Conservation (phyloP, 2,888 invertebrate genomes). For the Dicyrtoma fusca region DNA sequence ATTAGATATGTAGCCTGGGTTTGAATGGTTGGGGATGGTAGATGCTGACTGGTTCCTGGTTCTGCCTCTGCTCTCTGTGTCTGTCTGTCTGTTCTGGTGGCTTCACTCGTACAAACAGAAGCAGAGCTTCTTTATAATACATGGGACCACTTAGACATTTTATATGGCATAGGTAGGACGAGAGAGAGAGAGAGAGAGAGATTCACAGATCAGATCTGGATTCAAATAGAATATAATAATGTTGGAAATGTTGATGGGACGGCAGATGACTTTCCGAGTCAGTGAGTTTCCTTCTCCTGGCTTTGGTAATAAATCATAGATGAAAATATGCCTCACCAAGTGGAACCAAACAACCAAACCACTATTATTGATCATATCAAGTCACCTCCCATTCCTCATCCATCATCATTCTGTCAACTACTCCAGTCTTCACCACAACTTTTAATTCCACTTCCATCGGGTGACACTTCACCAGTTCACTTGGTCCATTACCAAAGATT, state of each 20-base stretch:
- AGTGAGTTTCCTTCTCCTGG: not conserved
- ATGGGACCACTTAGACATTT: too few species aligned
- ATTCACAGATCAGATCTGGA: slow-evolving; percentile 1
- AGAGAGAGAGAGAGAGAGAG: not conserved
- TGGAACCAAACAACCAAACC: slow-evolving; percentile 16
- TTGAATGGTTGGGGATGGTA: not conserved
- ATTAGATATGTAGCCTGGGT: too few species aligned
- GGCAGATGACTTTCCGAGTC: slow-evolving; percentile 22
- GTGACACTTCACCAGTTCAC: too few species aligned
- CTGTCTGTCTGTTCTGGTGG: too few species aligned
- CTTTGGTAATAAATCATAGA: slow-evolving; percentile 40
- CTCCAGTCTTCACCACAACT: slow-evolving; percentile 34
- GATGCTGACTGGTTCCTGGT: not conserved
- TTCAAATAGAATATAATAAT: not conserved
- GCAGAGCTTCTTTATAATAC: too few species aligned
- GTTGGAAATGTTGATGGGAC: not conserved
- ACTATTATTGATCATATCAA: slow-evolving; percentile 39
- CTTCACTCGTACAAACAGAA: too few species aligned
- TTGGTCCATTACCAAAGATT: too few species aligned
- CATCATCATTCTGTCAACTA: slow-evolving; percentile 45
- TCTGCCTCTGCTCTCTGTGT: not conserved
- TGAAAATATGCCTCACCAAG: slow-evolving; percentile 38
- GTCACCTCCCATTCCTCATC: slow-evolving; percentile 42
- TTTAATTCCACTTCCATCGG: slow-evolving; percentile 21
- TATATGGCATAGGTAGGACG: not conserved